Base-by-base conservation (phyloP, 2,113 vertebrate species). In the Galemys pyrenaicus region DNA sequence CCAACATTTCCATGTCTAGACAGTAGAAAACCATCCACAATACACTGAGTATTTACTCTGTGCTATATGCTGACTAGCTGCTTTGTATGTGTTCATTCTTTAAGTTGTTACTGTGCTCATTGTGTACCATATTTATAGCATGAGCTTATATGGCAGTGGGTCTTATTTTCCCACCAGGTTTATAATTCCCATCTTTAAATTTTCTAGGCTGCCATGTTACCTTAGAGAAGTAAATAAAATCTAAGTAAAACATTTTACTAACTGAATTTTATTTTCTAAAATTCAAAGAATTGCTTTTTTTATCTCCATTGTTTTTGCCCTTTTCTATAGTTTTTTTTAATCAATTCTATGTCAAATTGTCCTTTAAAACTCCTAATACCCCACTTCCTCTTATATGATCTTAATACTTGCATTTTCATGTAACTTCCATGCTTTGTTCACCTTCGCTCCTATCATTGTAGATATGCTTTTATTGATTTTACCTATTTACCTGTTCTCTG, bases 201-300 rank as follows among this genome's bases (percentile, higher is more conserved):
- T 77, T 8, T 80, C 73, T 30, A 49, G 37, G 19, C 26, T 77
- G 3, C 22, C 35, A 10, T 62, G 15, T 11, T 17, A 68, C 15
- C n/a, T 71, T 30, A 80, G 8, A 49, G 90, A 93, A 83, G 26
- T 75, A 77, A 90, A 46, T 41, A 87, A 73, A 90, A 70, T 46
- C 32, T 89, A 12, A 8, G 20, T 51, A 16, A 71, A 95, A 70
- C 16, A 54, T 58, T 70, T 95, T 84, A 16, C 60, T 84, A 81
- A 68, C 0, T 58, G 26, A 51, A 58, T 70, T 91, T 85, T 86
- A 74, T 68, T 39, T 80, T 84, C 54, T 78, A 74, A 30, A 54
- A 6, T 64, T 68, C 60, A 60, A 92, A 60, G 24, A 92, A 89
- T 87, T 89, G 15, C 1, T 82, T 88, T 49, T 49, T 88, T 89